Evolutionary conservation across 1,140 invertebrate species (phyloP).

Genomic region (Monomorium pharaonis): DNA sequence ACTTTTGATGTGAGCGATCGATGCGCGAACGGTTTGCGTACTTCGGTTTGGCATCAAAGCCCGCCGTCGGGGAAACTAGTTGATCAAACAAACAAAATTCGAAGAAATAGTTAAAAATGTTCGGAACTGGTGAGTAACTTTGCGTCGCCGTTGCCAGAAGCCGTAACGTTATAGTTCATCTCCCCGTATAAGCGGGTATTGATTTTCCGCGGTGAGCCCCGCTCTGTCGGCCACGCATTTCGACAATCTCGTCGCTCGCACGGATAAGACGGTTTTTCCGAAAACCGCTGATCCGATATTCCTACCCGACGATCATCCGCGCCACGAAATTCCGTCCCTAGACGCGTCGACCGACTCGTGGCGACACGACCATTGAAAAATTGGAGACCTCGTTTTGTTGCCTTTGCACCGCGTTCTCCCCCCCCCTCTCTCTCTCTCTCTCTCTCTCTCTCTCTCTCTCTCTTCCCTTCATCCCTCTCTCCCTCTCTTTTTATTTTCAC

Average conservation of each 20-base stretch:
- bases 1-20: constrained; percentile 58
- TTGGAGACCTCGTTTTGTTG: constrained; percentile 20
- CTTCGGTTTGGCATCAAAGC: constrained; percentile 52
- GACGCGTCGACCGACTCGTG: neutral
- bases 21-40: constrained; percentile 54
- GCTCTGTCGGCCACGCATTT: constrained; percentile 2
- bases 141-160: constrained; percentile 40
- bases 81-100: constrained; percentile 60
- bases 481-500: neutral
- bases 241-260: constrained; percentile 22
- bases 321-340: neutral
- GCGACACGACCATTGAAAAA: constrained; percentile 25
- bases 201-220: constrained; percentile 9
- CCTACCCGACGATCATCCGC: neutral
- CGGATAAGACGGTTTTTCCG: constrained; percentile 30
- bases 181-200: constrained; percentile 38
- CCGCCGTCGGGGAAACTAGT: constrained; percentile 41
- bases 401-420: neutral
- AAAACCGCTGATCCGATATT: constrained; percentile 36
- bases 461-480: neutral
- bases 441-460: neutral
- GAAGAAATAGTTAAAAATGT: constrained; percentile 57
- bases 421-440: neutral
- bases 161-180: constrained; percentile 51
- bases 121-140: constrained; percentile 23